Base-by-base conservation (phyloP, 2,888 invertebrate species). In the Cyaniris semiargus region DNA sequence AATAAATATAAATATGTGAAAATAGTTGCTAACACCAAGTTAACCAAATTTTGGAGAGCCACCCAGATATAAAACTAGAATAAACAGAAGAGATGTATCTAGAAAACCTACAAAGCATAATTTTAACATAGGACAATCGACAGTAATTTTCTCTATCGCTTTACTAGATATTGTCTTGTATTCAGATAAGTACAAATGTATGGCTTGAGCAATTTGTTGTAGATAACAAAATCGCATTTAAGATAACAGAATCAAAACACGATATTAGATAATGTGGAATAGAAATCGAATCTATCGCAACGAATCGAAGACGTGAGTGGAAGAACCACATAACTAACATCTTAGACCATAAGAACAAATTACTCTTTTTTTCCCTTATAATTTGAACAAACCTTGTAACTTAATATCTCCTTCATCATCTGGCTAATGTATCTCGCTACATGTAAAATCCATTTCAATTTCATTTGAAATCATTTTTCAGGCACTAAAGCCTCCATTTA, bases 171-270 rank as follows among this genome's bases (percentile, higher is more conserved):
- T 71, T 71, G 71, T 74, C 48, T 74, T 27, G 13, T 53, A 53
- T 27, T 48, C 15, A 74, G 48, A 74, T 48, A 27, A 23, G 15
- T 74, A 53, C 74, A 53, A 74, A 74, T 53, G 74, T 74, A 48
- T 74, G 7, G 15, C 53, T 21, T 15, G 23, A 18, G 74, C 27
- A 74, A 53, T 74, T 53, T 53, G 74, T 74, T 74, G 53, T 48
- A 48, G 74, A 74, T 53, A 74, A 53, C 74, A 23, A 53, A 31
- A 74, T 74, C 18, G 23, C 53, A 74, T 53, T 74, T 74, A 74
- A 74, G 74, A 74, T 74, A 74, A 48, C 74, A 34, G 27, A 48
- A 72, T 72, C 23, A 38, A 34, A 72, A 72, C 38, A 72, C 44
- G 44, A 38, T 21, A 44, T 23, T 72, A 72, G 72, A 53, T 74